A percentile compares a stretch with the other conserved stretches of the same genome.
These are phyloP conservation scores for Dissostichus mawsoni DNA, from an alignment of 2,113 vertebrate species.

Conservation along the genomic window DNA sequence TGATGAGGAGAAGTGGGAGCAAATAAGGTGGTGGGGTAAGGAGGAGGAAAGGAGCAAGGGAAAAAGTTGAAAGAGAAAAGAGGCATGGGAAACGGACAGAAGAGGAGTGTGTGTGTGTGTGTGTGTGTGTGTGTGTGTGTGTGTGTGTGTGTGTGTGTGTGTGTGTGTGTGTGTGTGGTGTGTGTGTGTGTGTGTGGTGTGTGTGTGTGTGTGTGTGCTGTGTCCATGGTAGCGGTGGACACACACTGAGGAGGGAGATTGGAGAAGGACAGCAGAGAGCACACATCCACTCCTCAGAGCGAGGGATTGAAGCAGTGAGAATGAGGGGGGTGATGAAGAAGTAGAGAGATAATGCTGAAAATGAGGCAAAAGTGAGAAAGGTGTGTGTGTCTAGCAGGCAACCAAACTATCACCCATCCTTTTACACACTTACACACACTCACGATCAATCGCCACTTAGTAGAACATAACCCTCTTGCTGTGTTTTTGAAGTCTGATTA, in stretches of 20 bases:
- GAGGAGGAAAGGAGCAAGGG: slow-evolving; percentile 12
- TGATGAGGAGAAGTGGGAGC: slow-evolving; percentile 59
- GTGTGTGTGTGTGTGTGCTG: slow-evolving; percentile 41
- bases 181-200: slow-evolving; percentile 22
- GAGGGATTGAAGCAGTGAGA: slow-evolving; percentile 49
- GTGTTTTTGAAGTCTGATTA: slow-evolving; percentile 72
- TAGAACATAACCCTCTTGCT: slow-evolving; percentile 57
- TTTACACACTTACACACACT: slow-evolving; percentile 43
- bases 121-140: slow-evolving; percentile 33
- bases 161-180: slow-evolving; percentile 27
- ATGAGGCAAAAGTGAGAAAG: slow-evolving; percentile 55
- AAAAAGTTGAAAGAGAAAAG: slow-evolving; percentile 19
- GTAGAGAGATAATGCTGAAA: slow-evolving; percentile 53
- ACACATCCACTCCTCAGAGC: slow-evolving; percentile 77
- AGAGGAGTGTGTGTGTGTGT: slow-evolving; percentile 21
- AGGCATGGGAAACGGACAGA: not conserved
- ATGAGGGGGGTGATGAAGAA: slow-evolving; percentile 66
- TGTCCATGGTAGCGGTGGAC: slow-evolving; percentile 75
- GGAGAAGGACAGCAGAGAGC: slow-evolving; percentile 74
- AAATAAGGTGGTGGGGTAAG: slow-evolving; percentile 25
- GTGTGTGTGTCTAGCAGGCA: slow-evolving; percentile 39
- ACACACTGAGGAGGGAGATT: slow-evolving; percentile 83
- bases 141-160: slow-evolving; percentile 70
- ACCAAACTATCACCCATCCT: slow-evolving; percentile 57
- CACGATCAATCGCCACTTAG: slow-evolving; percentile 75